Conservation (phyloP, 92 coral and sea anemone species). For the Ricordea florida region DNA sequence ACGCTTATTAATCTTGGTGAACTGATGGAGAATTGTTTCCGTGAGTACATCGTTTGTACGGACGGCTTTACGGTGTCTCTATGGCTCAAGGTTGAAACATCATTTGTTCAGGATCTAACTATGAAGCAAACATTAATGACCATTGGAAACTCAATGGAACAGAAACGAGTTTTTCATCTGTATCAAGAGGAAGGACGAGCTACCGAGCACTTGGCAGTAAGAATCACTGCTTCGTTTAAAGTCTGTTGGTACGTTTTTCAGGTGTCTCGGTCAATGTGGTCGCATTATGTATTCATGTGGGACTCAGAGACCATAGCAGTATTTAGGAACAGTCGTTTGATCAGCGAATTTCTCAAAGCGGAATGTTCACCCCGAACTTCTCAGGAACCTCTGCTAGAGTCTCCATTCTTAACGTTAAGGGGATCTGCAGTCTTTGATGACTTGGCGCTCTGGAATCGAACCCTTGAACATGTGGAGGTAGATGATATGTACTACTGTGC, state of each 20-base stretch:
- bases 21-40: constrained; percentile 10
- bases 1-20: constrained; percentile 35
- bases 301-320: neutral
- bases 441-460: constrained; percentile 16
- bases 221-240: neutral
- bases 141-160: neutral
- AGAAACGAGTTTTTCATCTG: neutral
- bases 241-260: neutral
- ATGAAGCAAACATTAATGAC: neutral
- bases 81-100: constrained; percentile 37
- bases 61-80: constrained; percentile 25
- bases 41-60: neutral
- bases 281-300: constrained; percentile 16
- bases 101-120: neutral
- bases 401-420: neutral
- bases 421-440: constrained; percentile 54
- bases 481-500: neutral
- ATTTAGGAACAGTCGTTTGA: neutral
- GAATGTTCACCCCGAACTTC: neutral
- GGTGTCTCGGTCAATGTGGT: constrained; percentile 13
- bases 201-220: constrained; percentile 6
- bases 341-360: neutral
- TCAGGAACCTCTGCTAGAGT: neutral
- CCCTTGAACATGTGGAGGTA: neutral
- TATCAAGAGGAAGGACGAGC: neutral